Evolutionary conservation across 2,113 vertebrate species (phyloP), one percentile per base, ranked within the genome.

Genomic region (Labrus mixtus): DNA sequence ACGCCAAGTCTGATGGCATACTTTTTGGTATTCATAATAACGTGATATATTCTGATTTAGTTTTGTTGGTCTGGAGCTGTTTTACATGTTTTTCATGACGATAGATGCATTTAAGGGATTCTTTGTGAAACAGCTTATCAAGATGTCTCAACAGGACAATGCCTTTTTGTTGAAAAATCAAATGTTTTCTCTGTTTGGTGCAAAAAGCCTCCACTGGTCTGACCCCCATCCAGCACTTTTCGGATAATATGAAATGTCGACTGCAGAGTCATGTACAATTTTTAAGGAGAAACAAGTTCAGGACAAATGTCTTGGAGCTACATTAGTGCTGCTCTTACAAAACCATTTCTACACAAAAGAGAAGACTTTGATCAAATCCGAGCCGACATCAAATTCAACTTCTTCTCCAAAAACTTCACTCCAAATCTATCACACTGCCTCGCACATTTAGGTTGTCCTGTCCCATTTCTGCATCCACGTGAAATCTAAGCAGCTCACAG

Each of bases 361-460:
- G 55, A 11, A 15, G 39, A 69, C 11, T 67, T 10, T 12, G 23
- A 46, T 6, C 16, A 11, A 74, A 80, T 62, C 57, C 55, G n/a
- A 89, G 61, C 17, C 36, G 78, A 73, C 74, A 61, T 57, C 33
- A 0, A 1, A 65, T 63, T 55, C 8, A 7, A 59, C 20, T 25
- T 67, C 36, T 20, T 19, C 41, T 29, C 59, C 48, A 3, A 33
- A 29, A 41, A 41, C 39, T 48, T 63, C 45, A 5, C 25, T 68
- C 36, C 23, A 17, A 39, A 56, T 68, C 39, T 11, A 36, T 81
- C 64, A 29, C 66, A 16, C 10, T 4, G 1, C 23, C n/a, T 65
- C 6, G 12, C 62, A 50, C 70, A 67, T 51, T 59, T 19, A 17
- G 22, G 11, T 20, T 6, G 43, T 70, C 73, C 68, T 20, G n/a